Evolutionary conservation across 2,113 vertebrate genomes (phyloP), one percentile per base, ranked within the genome.

Genomic region (Polypterus bichir): DNA sequence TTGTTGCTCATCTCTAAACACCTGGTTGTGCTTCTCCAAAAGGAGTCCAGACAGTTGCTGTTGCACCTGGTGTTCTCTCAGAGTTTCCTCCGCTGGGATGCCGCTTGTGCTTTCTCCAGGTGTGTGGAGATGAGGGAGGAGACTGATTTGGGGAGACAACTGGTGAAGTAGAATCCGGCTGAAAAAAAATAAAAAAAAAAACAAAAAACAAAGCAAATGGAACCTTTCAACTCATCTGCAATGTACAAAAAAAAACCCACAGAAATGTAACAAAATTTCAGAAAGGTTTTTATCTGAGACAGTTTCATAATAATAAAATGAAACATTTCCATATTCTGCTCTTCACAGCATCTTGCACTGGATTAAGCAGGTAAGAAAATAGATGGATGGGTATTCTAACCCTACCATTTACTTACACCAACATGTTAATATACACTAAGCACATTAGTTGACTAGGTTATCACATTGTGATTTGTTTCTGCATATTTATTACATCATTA

Each of bases 71-170:
- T 71, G 83, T 82, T 65, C 91, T 79, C 27, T 97, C 95, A 57
- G 79, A 73, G 59, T 88, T 92, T 10, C 96, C 93, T 63, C 96
- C 92, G 6, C 94, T 98, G 70, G 91, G 84, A 72, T 97, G 94
- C 45, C 94, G 89, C 71, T 77, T 91, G 83, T 98, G 94, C 81
- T 97, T 97, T 81, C 92, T 92, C 96, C 96, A 97, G 3, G 88
- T 70, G 67, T 81, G 87, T 68, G 96, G 96, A 65, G 96, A 99
- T 61, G 89, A 74, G 66, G 95, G 96, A 53, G 96, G 96, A 46
- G 96, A 97, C 68, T 98, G 95, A 69, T 94, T 88, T 57, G 96
- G 96, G 9, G 96, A 99, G 72, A 97, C 92, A 66, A 97, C 89
- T 7, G 95, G 93, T 68, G 96, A 97, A 10, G 88, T 91, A 11